A percentile compares a stretch with the other conserved stretches of the same genome.
Evolutionary conservation across 2,113 vertebrate genomes (phyloP).

Genomic region (Cyprinodon variegatus): DNA sequence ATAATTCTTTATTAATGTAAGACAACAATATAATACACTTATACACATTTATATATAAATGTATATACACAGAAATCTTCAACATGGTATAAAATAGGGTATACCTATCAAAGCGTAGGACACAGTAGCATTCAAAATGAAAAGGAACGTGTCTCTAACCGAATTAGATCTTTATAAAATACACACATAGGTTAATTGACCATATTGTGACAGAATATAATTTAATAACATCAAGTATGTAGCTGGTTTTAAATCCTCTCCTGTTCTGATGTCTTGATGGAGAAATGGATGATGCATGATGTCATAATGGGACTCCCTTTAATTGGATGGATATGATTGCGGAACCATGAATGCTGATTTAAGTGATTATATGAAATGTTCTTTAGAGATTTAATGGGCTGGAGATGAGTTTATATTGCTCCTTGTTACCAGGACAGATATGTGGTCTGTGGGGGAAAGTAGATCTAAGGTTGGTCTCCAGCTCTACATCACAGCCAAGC

Average conservation of each 20-base stretch:
- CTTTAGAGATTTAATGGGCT: background rate
- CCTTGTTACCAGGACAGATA: background rate
- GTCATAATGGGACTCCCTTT: background rate
- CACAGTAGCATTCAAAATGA: background rate
- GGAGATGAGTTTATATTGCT: slow-evolving; percentile 1
- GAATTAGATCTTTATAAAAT: too few species aligned
- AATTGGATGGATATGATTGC: background rate
- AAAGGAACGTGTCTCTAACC: background rate
- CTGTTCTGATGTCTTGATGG: slow-evolving; percentile 17
- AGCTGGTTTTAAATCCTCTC: slow-evolving; percentile 36
- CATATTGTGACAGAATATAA: background rate
- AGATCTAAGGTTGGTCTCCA: slow-evolving; percentile 8
- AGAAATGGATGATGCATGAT: background rate
- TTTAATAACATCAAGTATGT: background rate
- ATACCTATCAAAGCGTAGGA: background rate
- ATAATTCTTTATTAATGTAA: background rate
- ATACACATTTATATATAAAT: background rate
- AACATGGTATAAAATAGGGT: slow-evolving; percentile 17
- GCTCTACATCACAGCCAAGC: slow-evolving; percentile 59
- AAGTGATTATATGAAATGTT: background rate
- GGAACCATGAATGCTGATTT: background rate
- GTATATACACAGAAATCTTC: slow-evolving; percentile 17
- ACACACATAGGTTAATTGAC: background rate
- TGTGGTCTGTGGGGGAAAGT: background rate
- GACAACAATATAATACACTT: background rate